These are phyloP conservation scores for Cyclophora albipunctata DNA, from an alignment of 2,888 invertebrate genomes.

Conservation along the genomic window DNA sequence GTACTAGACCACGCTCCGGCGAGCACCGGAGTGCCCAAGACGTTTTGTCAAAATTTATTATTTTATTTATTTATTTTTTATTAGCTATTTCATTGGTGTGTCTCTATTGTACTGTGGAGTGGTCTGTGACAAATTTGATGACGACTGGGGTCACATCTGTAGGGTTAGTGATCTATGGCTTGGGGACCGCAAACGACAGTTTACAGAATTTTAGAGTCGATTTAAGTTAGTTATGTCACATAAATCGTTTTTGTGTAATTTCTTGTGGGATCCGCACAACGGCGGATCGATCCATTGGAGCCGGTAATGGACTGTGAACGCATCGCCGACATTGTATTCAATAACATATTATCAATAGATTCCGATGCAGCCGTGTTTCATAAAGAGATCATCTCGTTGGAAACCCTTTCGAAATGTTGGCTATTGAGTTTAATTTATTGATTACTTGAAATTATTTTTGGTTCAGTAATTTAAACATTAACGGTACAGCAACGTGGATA, in stretches of 20 bases:
- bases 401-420: too few relatives aligned
- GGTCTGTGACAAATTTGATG: conserved; percentile 75
- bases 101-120: conserved; percentile 65
- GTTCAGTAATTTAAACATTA: too few relatives aligned
- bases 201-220: conserved; percentile 66
- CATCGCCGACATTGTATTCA: conserved; percentile 28
- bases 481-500: too few relatives aligned
- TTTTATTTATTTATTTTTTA: conserved; percentile 72
- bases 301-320: conserved; percentile 49
- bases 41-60: conserved; percentile 75
- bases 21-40: conserved; percentile 69
- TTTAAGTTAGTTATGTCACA: conserved; percentile 60
- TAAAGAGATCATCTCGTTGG: conserved; percentile 1
- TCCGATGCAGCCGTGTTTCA: conserved; percentile 6
- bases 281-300: conserved; percentile 38
- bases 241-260: conserved; percentile 55
- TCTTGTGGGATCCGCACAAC: conserved; percentile 48
- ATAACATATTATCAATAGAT: conserved; percentile 10
- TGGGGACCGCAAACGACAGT: conserved; percentile 60
- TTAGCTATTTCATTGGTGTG: conserved; percentile 57
- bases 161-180: conserved; percentile 62
- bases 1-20: conserved; percentile 61
- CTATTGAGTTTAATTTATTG: too few relatives aligned
- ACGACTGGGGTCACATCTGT: conserved; percentile 62
- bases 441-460: too few relatives aligned